These are phyloP conservation scores for Hylomyscus alleni DNA, from an alignment of 2,797 vertebrate species.

Conservation along the genomic window DNA sequence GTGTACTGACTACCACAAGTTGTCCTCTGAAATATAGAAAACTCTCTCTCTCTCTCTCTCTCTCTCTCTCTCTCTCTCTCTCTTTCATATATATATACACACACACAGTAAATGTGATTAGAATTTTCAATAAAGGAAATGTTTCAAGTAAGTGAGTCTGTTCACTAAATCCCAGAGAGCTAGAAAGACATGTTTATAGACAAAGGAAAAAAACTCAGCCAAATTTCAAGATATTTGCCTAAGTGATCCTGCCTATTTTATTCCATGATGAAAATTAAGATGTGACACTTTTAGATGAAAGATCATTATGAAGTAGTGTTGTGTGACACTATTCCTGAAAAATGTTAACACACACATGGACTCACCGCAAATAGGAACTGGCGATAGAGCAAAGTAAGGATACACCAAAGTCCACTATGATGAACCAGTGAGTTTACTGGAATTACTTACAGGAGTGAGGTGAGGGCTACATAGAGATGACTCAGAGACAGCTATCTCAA, in stretches of 20 bases:
- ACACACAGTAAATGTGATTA: not conserved
- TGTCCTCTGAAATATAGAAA: not conserved
- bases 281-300: constrained; percentile 37
- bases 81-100: too few species aligned
- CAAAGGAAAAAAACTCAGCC: constrained; percentile 26
- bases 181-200: constrained; percentile 24
- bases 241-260: not conserved
- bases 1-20: not conserved
- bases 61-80: too few species aligned
- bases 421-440: not conserved
- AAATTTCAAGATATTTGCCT: not conserved
- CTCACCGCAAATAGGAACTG: not conserved
- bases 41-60: too few species aligned
- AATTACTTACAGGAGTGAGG: not conserved
- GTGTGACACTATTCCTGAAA: not conserved
- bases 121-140: not conserved
- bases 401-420: not conserved
- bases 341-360: not conserved
- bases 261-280: constrained; percentile 6
- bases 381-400: not conserved
- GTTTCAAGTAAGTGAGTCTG: not conserved
- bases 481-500: not conserved
- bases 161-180: not conserved
- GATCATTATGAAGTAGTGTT: not conserved
- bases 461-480: not conserved